Percentiles rank a stretch among this genome's conserved stretches.
These are phyloP conservation scores for Monochamus alternatus DNA, from an alignment of 2,888 invertebrate species.

Conservation along the genomic window DNA sequence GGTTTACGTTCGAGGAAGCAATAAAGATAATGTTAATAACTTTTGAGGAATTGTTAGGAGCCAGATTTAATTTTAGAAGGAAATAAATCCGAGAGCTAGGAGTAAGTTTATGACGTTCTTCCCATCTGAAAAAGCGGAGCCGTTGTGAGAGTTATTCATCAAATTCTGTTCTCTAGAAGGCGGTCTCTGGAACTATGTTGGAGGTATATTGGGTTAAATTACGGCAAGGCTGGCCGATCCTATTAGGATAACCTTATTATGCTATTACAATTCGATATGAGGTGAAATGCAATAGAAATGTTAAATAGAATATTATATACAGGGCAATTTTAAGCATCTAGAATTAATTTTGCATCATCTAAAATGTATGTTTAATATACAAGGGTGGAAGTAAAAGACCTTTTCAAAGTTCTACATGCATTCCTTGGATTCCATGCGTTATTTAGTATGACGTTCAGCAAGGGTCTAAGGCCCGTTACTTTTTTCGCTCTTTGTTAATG, in stretches of 20 bases:
- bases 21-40: slow-evolving; percentile 48
- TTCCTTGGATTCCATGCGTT: no score
- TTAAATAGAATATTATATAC: no score
- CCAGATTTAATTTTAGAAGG: slow-evolving; percentile 25
- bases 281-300: no score
- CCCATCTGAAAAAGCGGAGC: slow-evolving; percentile 4
- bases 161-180: slow-evolving; percentile 3
- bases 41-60: slow-evolving; percentile 37
- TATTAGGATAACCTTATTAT: neutral
- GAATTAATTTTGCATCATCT: no score
- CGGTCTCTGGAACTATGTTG: neutral
- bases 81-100: slow-evolving; percentile 4
- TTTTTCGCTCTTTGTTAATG: no score
- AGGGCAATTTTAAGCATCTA: no score
- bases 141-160: slow-evolving; percentile 6
- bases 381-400: no score
- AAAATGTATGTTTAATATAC: no score
- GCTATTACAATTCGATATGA: no score
- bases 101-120: slow-evolving; percentile 7
- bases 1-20: slow-evolving; percentile 52
- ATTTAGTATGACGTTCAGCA: no score
- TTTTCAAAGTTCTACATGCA: no score
- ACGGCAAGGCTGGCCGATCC: neutral
- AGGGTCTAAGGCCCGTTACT: no score
- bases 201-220: slow-evolving; percentile 6